Evolutionary conservation across 2,113 vertebrate genomes (phyloP).

Genomic region (Malurus cyaneus): DNA sequence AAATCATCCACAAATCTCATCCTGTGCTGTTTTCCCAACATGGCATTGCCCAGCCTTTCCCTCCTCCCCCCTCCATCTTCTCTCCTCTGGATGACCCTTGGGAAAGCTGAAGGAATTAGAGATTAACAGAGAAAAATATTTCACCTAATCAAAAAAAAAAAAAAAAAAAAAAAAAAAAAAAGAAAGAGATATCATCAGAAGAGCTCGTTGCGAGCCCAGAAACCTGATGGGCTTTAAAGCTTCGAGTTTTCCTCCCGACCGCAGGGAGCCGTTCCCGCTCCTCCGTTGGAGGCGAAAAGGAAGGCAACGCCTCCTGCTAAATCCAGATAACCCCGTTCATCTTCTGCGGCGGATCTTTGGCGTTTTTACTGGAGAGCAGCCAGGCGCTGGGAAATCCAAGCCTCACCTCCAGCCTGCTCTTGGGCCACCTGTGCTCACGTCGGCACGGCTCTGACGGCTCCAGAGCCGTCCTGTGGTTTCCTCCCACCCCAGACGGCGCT

Average conservation of each 20-base stretch:
- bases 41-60: accelerated
- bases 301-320: slow-evolving; percentile 1
- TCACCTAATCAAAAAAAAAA: not conserved
- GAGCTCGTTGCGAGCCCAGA: not conserved
- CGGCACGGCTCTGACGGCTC: not conserved
- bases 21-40: not conserved
- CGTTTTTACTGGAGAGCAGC: slow-evolving; percentile 15
- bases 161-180: not conserved
- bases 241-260: not conserved
- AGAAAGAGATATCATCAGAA: not conserved
- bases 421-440: slow-evolving; percentile 1
- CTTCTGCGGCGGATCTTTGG: not conserved
- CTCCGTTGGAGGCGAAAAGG: not conserved
- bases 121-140: slow-evolving; percentile 29
- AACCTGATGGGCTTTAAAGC: slow-evolving; percentile 36
- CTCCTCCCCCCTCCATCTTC: not conserved
- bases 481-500: not conserved
- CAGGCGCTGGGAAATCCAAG: not conserved
- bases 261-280: not conserved
- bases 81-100: not conserved
- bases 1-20: not conserved
- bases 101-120: not conserved
- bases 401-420: not conserved
- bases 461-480: slow-evolving; percentile 18
- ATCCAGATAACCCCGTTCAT: slow-evolving; percentile 36